Base-by-base conservation (phyloP, 2,888 invertebrate genomes). In the Acrobasis repandana region DNA sequence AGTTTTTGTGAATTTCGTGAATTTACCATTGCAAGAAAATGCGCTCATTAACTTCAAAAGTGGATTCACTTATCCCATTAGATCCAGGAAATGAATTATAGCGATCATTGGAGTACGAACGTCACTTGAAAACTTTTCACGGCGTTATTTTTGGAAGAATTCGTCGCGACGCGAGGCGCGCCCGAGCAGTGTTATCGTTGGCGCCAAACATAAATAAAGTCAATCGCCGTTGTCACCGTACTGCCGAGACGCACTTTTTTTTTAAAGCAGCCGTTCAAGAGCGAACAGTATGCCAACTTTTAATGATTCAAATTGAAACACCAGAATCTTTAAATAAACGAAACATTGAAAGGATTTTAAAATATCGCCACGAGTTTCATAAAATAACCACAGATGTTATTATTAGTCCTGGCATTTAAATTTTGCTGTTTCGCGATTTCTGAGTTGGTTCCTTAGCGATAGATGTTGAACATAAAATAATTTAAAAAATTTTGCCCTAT, bases 141-240 rank as follows among this genome's bases (percentile, higher is more conserved):
- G 67, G 65, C 62, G 67, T 67, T 75, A 74, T 74, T 75, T 79
- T 79, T 76, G 82, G 80, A 83, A 75, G 74, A 75, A 81, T 75
- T 72, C 79, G 73, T 61, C 70, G 72, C 70, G 70, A 65, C 76
- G 77, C 78, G 79, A 70, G 28, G 6, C 28, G n/a, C n/a, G n/a
- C n/a, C 58, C 16, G 73, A 75, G 75, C 70, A 74, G 73, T 75
- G 75, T 82, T 80, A 85, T 85, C 82, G 72, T 82, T 49, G 91
- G 91, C 91, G 91, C 91, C 91, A 78, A 84, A 78, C 81, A 75
- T 82, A 87, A 89, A 91, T 91, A 89, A 87, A 82, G 49, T 11
- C 49, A 36, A 36, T 34, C 36, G 49, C n/a, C n/a, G 34, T 58
- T 49, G 49, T 49, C 58, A 58, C 28, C 58, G 28, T 15, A 34